Evolutionary conservation across 2,113 vertebrate genomes (phyloP).

Genomic region (Dinomys branickii): DNA sequence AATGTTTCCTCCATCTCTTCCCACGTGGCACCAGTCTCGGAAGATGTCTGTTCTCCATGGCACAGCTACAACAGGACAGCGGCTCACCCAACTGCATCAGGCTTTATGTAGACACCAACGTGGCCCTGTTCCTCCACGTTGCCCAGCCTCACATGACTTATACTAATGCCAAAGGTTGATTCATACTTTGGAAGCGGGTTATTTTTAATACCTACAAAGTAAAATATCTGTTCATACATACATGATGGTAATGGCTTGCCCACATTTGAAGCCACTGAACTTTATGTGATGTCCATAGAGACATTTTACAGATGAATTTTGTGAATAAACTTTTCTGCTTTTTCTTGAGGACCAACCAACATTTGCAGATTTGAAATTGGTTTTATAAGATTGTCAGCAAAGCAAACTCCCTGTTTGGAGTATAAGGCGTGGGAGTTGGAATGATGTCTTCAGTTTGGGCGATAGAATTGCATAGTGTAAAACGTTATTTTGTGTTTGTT

Average conservation of each 20-base stretch:
- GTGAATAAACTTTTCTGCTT: slow-evolving; percentile 4
- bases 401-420: slow-evolving; percentile 23
- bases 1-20: neutral
- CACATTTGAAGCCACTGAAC: neutral
- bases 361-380: neutral
- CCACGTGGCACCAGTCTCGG: too few relatives aligned
- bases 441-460: neutral
- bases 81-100: neutral
- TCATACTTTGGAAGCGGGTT: neutral
- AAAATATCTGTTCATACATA: neutral
- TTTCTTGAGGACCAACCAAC: slow-evolving; percentile 29
- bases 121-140: neutral
- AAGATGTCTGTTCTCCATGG: neutral
- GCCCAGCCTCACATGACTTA: neutral
- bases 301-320: slow-evolving; percentile 36
- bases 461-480: neutral
- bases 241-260: neutral
- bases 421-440: neutral
- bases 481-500: neutral
- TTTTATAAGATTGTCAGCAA: slow-evolving; percentile 43
- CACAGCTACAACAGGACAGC: neutral
- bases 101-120: neutral
- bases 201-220: neutral
- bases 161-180: neutral
- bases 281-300: slow-evolving; percentile 12